Evolutionary conservation across 2,888 invertebrate genomes (phyloP), one percentile per base, ranked within the genome.

Genomic region (Ophion slaviceki): DNA sequence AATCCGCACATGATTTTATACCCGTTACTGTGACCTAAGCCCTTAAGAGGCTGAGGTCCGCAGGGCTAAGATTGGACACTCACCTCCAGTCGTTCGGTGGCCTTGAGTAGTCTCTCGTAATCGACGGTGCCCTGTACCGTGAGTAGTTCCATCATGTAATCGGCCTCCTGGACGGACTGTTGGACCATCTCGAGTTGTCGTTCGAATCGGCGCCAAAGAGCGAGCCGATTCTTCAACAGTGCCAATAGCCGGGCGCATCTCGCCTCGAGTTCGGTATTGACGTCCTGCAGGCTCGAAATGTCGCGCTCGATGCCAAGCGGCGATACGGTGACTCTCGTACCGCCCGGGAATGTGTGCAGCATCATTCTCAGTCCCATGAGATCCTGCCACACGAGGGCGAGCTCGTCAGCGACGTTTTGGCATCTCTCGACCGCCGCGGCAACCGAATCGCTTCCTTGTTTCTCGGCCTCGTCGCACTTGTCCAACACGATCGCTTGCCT

Each of bases 41-140:
- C 11, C 32, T 24, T 2, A 45, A 8, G 36, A 53, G 71, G 47
- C 40, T 3, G 17, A 24, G 14, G 17, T 17, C 17, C 7, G 11
- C 6, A 57, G 8, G 32, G 2, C 6, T 36, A 61, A 64, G 6
- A 66, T 10, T 0, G 17, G n/a, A n/a, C 40, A 95, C 96, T 95
- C 90, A 98, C 98, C 96, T 98, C 97, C 82, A 98, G 95, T 91
- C 97, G 95, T 93, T 97, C 97, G 0, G 98, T 98, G 64, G 97
- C 97, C 92, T 97, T 97, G 77, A 97, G 95, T 82, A 98, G 94
- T 10, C 98, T 95, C 87, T 97, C 97, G 91, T 97, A 98, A 93
- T 98, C 97, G 20, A 98, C 97, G 86, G 97, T 96, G 1, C 97
- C 97, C 92, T 98, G 97, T 0, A 98, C 97, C 0, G 97, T 97